Conservation (phyloP, 2,797 vertebrate genomes). For the Alosa sapidissima region DNA sequence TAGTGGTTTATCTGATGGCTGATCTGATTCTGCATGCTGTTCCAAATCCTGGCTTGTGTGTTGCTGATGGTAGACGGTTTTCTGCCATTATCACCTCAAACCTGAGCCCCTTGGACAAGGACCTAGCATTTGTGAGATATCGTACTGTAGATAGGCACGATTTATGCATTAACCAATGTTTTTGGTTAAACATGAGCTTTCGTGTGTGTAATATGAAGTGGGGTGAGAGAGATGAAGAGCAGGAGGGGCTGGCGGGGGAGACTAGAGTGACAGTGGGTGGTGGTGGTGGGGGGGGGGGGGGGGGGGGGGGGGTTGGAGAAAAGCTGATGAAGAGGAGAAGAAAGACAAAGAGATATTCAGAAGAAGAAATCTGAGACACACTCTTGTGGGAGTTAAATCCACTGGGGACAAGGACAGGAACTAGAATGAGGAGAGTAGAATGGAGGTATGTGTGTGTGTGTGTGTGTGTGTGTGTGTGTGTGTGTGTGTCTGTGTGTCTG, state of each 20-base stretch:
- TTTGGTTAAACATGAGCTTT: background rate
- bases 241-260: conserved; percentile 24
- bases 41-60: background rate
- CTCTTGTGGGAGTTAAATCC: conserved; percentile 10
- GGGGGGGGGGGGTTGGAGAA: background rate
- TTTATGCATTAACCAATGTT: background rate
- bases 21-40: background rate
- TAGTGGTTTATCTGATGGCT: background rate
- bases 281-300: conserved; percentile 15
- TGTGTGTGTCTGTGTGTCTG: background rate
- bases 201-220: conserved; percentile 1
- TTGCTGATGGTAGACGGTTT: background rate
- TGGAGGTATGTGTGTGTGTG: background rate
- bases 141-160: background rate
- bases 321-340: background rate
- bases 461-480: background rate
- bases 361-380: conserved; percentile 4
- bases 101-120: background rate
- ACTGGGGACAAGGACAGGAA: background rate
- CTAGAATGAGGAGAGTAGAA: background rate
- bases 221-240: conserved; percentile 44
- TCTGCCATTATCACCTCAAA: background rate
- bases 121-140: too few relatives aligned
- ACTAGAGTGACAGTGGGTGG: background rate
- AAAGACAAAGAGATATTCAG: conserved; percentile 1